Percentiles rank a stretch among this genome's conserved stretches.
Evolutionary conservation across 2,888 invertebrate genomes (phyloP).

Genomic region (Scrobipalpa costella): DNA sequence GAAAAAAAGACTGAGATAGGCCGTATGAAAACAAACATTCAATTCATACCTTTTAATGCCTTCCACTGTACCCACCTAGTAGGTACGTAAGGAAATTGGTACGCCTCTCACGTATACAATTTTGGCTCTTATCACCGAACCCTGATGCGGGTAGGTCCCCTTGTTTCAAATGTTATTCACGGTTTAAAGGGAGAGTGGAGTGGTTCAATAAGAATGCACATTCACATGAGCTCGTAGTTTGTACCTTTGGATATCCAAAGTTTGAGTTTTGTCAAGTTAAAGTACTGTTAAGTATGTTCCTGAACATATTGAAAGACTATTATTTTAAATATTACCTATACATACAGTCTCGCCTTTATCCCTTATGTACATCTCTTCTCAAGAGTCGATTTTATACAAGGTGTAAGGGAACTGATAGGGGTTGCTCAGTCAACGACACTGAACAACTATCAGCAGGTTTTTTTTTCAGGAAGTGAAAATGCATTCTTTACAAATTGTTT

Average conservation of each 20-base stretch:
- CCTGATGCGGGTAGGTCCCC: slow-evolving; percentile 23
- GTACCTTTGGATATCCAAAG: background rate
- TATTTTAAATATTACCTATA: too few relatives aligned
- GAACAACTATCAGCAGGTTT: too few relatives aligned
- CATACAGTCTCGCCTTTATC: too few relatives aligned
- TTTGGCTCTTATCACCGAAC: slow-evolving; percentile 24
- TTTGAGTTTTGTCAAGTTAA: background rate
- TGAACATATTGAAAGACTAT: too few relatives aligned
- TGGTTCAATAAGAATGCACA: background rate
- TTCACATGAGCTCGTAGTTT: background rate
- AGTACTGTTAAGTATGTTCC: background rate
- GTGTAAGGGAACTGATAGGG: too few relatives aligned
- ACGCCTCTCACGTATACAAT: slow-evolving; percentile 19
- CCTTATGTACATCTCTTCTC: too few relatives aligned
- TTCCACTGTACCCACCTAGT: background rate
- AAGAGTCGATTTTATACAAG: too few relatives aligned
- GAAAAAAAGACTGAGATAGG: too few relatives aligned
- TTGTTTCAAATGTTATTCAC: slow-evolving; percentile 23
- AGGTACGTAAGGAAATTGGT: background rate
- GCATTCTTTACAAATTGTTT: too few relatives aligned
- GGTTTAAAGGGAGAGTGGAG: slow-evolving; percentile 1
- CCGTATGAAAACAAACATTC: slow-evolving; percentile 2
- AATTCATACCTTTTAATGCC: slow-evolving; percentile 13
- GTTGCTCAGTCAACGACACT: too few relatives aligned
- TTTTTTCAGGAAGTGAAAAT: too few relatives aligned